Percentiles rank a stretch among this genome's conserved stretches.
Conservation (phyloP, 2,888 invertebrate species). For the Latrodectus elegans region DNA sequence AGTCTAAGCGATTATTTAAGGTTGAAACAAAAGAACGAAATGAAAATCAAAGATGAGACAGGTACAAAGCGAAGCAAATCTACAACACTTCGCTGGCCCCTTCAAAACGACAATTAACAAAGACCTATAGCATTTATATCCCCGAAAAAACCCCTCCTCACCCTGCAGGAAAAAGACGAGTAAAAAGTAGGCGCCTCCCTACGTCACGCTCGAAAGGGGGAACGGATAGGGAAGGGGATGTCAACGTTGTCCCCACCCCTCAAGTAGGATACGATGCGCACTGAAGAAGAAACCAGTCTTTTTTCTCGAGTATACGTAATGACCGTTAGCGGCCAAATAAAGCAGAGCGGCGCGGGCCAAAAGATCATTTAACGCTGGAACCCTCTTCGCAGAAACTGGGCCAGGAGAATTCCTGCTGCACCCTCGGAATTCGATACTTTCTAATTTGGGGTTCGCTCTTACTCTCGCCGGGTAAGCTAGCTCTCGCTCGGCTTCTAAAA, state of each 20-base stretch:
- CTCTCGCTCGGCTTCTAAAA: too few species aligned
- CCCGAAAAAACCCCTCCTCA: slow-evolving; percentile 38
- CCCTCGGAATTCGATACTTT: slow-evolving; percentile 43
- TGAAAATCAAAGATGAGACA: not conserved
- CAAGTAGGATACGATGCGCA: not conserved
- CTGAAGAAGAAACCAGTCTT: slow-evolving; percentile 57
- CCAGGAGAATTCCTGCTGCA: slow-evolving; percentile 20
- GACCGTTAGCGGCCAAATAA: slow-evolving; percentile 65
- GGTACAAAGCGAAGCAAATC: not conserved
- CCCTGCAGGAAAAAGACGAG: slow-evolving; percentile 41
- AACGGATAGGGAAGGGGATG: not conserved
- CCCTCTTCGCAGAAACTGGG: slow-evolving; percentile 46
- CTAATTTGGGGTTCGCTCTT: slow-evolving; percentile 7
- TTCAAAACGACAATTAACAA: slow-evolving; percentile 46
- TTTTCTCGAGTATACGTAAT: slow-evolving; percentile 50
- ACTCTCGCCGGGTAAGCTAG: not conserved
- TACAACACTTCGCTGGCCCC: not conserved
- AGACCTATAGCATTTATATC: slow-evolving; percentile 17
- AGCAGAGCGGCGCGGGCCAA: slow-evolving; percentile 45
- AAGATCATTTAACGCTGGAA: slow-evolving; percentile 51
- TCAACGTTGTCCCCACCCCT: slow-evolving; percentile 23
- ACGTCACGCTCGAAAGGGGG: slow-evolving; percentile 41
- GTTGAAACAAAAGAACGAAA: not conserved
- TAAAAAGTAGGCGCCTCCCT: slow-evolving; percentile 36
- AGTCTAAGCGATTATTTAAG: not conserved